Evolutionary conservation across 1,140 invertebrate genomes (phyloP).

Genomic region (Orchestia grillus): DNA sequence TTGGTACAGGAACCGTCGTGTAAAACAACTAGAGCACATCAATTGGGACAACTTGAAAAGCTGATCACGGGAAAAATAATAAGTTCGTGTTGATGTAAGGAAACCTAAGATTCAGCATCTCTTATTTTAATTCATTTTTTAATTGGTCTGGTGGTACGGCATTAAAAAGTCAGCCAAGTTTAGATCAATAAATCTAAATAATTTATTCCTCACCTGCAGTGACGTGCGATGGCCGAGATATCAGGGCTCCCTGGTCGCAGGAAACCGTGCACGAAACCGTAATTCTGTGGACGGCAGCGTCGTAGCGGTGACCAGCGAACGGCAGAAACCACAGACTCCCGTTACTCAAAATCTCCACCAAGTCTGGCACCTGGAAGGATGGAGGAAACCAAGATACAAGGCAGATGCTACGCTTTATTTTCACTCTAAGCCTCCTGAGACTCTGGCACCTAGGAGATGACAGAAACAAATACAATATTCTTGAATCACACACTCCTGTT

Average conservation of each 20-base stretch:
- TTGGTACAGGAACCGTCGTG: too few relatives aligned
- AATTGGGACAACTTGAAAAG: too few relatives aligned
- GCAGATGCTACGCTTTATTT: neutral
- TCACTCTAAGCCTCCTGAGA: neutral
- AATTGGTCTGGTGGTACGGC: neutral
- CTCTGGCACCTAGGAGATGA: neutral
- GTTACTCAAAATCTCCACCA: conserved; percentile 10
- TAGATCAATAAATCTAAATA: too few relatives aligned
- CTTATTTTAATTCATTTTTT: neutral
- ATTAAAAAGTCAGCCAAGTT: neutral
- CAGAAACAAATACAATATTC: neutral
- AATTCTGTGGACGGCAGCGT: neutral
- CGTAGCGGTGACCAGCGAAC: conserved; percentile 28
- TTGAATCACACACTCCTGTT: too few relatives aligned
- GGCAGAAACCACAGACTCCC: conserved; percentile 33
- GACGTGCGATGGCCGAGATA: neutral
- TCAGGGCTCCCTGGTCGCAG: conserved; percentile 5
- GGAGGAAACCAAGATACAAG: neutral
- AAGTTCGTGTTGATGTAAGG: too few relatives aligned
- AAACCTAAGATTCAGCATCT: neutral
- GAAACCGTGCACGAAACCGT: conserved; percentile 13
- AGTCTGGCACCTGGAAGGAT: neutral
- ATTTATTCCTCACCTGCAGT: conserved; percentile 17
- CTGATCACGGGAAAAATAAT: too few relatives aligned
- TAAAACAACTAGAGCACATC: too few relatives aligned